Evolutionary conservation across 92 coral and sea anemone species (phyloP), one percentile per base, ranked within the genome.

Genomic region (Bergia puertoricense): DNA sequence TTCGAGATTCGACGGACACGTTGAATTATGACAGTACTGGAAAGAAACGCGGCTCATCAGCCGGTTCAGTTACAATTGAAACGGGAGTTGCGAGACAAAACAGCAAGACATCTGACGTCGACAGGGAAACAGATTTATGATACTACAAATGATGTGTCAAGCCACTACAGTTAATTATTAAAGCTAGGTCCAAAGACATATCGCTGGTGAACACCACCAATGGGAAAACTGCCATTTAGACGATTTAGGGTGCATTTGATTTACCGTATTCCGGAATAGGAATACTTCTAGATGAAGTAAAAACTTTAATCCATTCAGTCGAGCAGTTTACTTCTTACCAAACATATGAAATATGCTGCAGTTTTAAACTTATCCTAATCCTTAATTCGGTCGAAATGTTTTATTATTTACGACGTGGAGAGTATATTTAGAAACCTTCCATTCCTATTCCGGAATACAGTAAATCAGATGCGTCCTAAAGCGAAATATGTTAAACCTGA

Each of bases 111-210:
- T 83, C 77, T 0, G 86, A 83, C n/a, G 59, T 68, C 22, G 62
- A 83, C 43, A 71, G 78, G 30, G 86, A 69, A 45, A 83, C 86
- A 69, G 77, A 83, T 36, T 43, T 83, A 83, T 69, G 51, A 68
- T 42, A n/a, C 22, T 14, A 67, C 2, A 83, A 46, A 7, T 40
- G 38, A 46, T 41, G n/a, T 0, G 30, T 45, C 56, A 22, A 45
- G 40, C 36, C 42, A 44, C 22, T 10, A 43, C 38, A 9, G 45
- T 77, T 20, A 77, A 18, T 76, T 76, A 42, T 76, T 76, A 11
- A 2, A 75, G 42, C 37, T 75, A 4, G 15, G 79, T 75, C 7
- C 77, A 75, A 43, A 37, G 44, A 6, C 42, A 0, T 16, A 14
- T 62, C 69, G 23, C 23, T 20, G 23, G 6, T 62, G 6, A 54